Evolutionary conservation across 2,888 invertebrate species (phyloP), one percentile per base, ranked within the genome.

Genomic region (Craniophora ligustri): DNA sequence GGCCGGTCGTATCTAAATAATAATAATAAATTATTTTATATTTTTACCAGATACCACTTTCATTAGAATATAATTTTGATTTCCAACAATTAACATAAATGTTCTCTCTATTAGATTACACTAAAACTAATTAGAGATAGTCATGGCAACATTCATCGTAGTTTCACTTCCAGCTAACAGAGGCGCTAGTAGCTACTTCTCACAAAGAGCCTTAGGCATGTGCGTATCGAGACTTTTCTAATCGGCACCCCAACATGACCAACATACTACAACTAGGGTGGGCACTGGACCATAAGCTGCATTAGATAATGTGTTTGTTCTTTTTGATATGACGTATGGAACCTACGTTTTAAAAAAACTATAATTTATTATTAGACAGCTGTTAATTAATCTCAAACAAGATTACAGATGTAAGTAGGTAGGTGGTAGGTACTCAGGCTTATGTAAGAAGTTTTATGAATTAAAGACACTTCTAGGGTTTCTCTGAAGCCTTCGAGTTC

Each of bases 401-500:
- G 62, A 71, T 72, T 62, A 66, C 16, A 46, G 47, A 51, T 59
- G 51, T 49, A 46, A 15, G 13, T 4, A 42, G 10, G 49, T 49
- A 50, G 16, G 11, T 4, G 10, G 19, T 8, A 42, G 32, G 6
- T 26, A 34, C 31, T 31, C 15, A 16, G 38, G 40, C 38, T 44
- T 62, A 57, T 31, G n/a, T 16, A 44, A 49, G 35, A 34, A 46
- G 26, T 64, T 69, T 48, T 57, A 56, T 53, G 50, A 65, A 60
- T 49, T 65, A 64, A 36, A 26, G 56, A 30, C 45, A 48, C 36
- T 73, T 63, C 14, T 48, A 38, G 15, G 63, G 71, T 23, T 76
- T 77, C 72, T 31, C 11, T 30, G 59, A 72, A 67, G 51, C 71
- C 56, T 48, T 16, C 23, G 23, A 67, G 67, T 68, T 76, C 60